phyloP scores from a whole-genome alignment of 2,797 vertebrate species.

The Bovichtus variegatus region DNA sequence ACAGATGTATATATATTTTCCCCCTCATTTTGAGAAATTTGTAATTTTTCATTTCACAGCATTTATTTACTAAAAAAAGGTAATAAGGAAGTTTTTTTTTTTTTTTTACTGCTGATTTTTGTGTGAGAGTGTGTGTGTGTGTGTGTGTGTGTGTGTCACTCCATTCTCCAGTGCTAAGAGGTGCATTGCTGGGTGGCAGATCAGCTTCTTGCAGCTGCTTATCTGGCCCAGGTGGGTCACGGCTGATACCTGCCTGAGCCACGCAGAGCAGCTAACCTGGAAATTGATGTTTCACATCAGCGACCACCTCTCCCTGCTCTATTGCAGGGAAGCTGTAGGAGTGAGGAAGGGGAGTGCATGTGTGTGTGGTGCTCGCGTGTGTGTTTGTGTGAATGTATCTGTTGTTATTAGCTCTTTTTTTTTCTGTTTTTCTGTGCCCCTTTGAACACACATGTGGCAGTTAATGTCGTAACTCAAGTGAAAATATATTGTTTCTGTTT shows the following conservation, averaged over 20 bases:
- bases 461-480: conserved; percentile 16
- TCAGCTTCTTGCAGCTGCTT: conserved; percentile 87
- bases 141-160: conserved; percentile 2
- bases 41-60: conserved; percentile 6
- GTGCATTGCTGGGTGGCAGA: conserved; percentile 75
- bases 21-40: conserved; percentile 4
- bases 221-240: conserved; percentile 88
- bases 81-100: not conserved
- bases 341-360: conserved; percentile 32
- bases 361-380: conserved; percentile 33
- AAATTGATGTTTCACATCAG: conserved; percentile 91
- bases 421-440: conserved; percentile 21
- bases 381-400: conserved; percentile 24
- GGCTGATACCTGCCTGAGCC: conserved; percentile 88
- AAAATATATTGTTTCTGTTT: conserved; percentile 29
- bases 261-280: conserved; percentile 89
- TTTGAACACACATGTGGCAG: conserved; percentile 15
- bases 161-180: conserved; percentile 51
- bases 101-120: conserved; percentile 29
- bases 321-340: conserved; percentile 65
- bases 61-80: conserved; percentile 20
- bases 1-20: not conserved
- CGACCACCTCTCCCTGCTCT: conserved; percentile 81
- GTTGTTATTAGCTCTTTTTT: conserved; percentile 4
- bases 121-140: not conserved